phyloP scores from a whole-genome alignment of 2,888 invertebrate species.

The Daptonema setosum region DNA sequence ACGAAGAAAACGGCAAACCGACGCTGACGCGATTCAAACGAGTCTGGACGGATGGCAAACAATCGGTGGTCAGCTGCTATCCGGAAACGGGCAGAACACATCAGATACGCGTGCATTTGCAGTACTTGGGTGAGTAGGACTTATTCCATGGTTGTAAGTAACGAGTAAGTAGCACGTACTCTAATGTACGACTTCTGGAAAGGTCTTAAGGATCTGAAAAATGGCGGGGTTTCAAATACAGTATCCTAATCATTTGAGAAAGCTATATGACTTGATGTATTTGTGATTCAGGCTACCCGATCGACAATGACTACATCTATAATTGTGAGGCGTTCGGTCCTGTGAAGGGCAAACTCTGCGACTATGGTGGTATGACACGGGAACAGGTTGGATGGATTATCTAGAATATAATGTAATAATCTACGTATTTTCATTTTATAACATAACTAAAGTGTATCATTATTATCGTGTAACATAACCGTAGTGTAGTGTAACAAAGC shows the following conservation, averaged over 20 bases:
- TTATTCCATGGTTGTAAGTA: too few species aligned
- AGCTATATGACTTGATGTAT: too few species aligned
- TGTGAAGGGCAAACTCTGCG: constrained; percentile 63
- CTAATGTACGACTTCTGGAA: too few species aligned
- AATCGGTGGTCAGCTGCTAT: constrained; percentile 75
- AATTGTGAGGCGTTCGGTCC: constrained; percentile 89
- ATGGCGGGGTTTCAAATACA: too few species aligned
- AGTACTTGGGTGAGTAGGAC: constrained; percentile 62
- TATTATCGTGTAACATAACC: too few species aligned
- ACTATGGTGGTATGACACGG: constrained; percentile 35
- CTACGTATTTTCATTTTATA: too few species aligned
- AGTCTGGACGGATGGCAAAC: constrained; percentile 62
- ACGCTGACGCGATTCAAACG: constrained; percentile 48
- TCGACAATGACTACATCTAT: constrained; percentile 87
- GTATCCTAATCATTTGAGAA: too few species aligned
- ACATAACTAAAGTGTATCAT: too few species aligned
- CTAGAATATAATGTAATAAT: too few species aligned
- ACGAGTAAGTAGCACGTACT: too few species aligned
- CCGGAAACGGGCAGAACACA: constrained; percentile 94
- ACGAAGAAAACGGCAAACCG: constrained; percentile 43
- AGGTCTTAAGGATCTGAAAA: too few species aligned
- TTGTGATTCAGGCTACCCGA: constrained; percentile 74
- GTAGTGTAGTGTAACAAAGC: too few species aligned
- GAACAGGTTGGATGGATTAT: constrained; percentile 12
- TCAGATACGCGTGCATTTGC: constrained; percentile 91